phyloP scores from a whole-genome alignment of 1,140 invertebrate genomes.

The Drosophila willistoni region DNA sequence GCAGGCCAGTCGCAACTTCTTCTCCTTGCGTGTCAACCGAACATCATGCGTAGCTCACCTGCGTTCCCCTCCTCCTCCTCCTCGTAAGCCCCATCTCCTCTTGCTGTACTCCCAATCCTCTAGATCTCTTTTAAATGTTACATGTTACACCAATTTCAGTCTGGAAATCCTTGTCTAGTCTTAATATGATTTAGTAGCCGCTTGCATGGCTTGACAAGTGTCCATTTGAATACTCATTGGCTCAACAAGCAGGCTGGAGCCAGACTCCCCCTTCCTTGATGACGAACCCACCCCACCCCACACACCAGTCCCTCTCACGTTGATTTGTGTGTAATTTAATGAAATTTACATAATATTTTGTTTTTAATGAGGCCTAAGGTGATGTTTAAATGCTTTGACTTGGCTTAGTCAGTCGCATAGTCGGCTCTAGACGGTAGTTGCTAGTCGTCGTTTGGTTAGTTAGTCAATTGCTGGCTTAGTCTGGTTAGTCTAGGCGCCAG shows the following conservation, averaged over 20 bases:
- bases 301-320: constrained; percentile 37
- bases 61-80: constrained; percentile 5
- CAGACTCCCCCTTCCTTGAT: constrained; percentile 13
- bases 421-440: constrained; percentile 28
- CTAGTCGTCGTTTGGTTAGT: constrained; percentile 25
- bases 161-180: constrained; percentile 80
- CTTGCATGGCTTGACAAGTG: constrained; percentile 82
- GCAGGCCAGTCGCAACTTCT: constrained; percentile 32
- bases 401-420: constrained; percentile 68
- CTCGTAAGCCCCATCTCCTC: background rate
- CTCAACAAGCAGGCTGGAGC: constrained; percentile 66
- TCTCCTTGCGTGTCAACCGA: constrained; percentile 79
- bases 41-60: constrained; percentile 77
- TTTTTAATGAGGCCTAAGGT: constrained; percentile 82
- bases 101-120: background rate
- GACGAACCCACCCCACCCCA: background rate
- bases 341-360: constrained; percentile 82
- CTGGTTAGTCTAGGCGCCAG: constrained; percentile 51
- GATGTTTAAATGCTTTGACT: constrained; percentile 82
- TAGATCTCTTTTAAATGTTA: constrained; percentile 33
- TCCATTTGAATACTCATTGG: constrained; percentile 83
- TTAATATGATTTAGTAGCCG: constrained; percentile 82
- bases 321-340: constrained; percentile 82
- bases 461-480: constrained; percentile 36
- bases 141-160: constrained; percentile 78